Evolutionary conservation across 1,140 invertebrate species (phyloP), one percentile per base, ranked within the genome.

Genomic region (Plectus sambesii): DNA sequence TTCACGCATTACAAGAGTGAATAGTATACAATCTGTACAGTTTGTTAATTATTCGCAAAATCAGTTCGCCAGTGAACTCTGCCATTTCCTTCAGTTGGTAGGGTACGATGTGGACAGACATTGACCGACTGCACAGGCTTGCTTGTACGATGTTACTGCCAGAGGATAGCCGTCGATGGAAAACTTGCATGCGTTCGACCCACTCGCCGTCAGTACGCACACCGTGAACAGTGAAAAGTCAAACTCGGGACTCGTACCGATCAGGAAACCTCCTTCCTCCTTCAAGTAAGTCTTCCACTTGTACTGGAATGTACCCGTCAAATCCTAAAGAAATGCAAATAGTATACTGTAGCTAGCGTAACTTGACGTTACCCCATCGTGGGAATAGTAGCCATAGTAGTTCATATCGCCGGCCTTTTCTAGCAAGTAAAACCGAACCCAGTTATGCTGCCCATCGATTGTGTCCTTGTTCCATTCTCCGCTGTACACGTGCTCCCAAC

Each of bases 381-480:
- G 42, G 23, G 20, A 27, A 36, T 61, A 71, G 53, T 72, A 75
- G 8, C 74, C 74, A 51, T 72, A 61, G 54, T 75, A 75, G 47
- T 74, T 61, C 38, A 75, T 71, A 15, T 70, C 59, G 5, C 71
- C 72, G 22, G 56, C 59, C 54, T 73, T 74, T 49, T 75, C 72
- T 42, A 69, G 65, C 8, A 72, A 55, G 56, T 74, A 75, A 52
- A 73, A 73, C 54, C 73, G 69, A 15, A 74, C 62, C 74, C 74
- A 75, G 56, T 75, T 73, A 55, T 75, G 74, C 25, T 75, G 68
- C 15, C 74, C 74, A 47, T 73, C 69, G 29, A 75, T 65, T 23
- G 17, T 66, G 20, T 67, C 56, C 1, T 62, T 55, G 38, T 69
- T 60, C 5, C 56, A 63, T 58, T 75, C 74, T 25, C 74, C 74